phyloP scores from a whole-genome alignment of 92 coral and sea anemone genomes.

The Porites divaricata region DNA sequence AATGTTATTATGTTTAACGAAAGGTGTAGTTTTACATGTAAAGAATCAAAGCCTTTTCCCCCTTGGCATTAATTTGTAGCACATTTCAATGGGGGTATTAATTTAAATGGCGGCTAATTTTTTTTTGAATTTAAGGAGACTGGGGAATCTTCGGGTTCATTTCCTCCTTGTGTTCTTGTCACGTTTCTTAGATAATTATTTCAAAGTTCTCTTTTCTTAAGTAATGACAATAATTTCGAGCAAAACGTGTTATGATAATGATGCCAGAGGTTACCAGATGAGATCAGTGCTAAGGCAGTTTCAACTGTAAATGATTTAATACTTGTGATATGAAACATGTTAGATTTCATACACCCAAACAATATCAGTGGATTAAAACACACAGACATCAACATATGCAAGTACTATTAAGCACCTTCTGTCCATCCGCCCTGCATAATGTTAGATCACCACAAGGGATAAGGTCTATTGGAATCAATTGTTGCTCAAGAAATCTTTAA shows the following conservation, averaged over 20 bases:
- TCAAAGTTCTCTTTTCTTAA: neutral
- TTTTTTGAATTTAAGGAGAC: neutral
- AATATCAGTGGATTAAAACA: neutral
- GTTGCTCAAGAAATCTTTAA: too few relatives aligned
- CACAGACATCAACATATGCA: neutral
- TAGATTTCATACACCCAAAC: neutral
- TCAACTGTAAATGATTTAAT: conserved; percentile 10
- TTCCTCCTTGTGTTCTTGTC: neutral
- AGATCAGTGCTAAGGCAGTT: conserved; percentile 1
- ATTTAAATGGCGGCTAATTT: conserved; percentile 11
- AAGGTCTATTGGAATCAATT: too few relatives aligned
- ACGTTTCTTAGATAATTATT: neutral
- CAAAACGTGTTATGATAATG: neutral
- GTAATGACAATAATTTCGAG: neutral
- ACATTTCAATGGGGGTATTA: neutral
- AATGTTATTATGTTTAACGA: neutral
- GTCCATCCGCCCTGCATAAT: neutral
- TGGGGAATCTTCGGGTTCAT: neutral
- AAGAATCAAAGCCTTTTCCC: neutral
- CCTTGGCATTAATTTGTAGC: neutral
- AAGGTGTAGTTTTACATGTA: neutral
- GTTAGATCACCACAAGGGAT: too few relatives aligned
- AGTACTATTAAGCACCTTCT: neutral
- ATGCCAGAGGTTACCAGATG: neutral
- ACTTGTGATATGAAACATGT: neutral